phyloP scores from a whole-genome alignment of 2,888 invertebrate species.

The Thereva nobilitata region DNA sequence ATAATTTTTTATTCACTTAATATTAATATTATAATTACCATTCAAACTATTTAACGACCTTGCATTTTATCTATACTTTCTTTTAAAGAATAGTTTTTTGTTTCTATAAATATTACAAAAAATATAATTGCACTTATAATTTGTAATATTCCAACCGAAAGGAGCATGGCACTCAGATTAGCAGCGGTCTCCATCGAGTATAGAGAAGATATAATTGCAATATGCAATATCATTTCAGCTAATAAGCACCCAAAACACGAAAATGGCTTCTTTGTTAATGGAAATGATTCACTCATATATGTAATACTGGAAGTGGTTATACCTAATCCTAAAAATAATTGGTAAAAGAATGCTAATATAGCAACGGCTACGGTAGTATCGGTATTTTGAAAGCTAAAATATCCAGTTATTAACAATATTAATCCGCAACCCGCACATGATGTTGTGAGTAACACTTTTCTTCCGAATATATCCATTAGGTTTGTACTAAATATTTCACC shows the following conservation, averaged over 20 bases:
- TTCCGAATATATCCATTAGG: slow-evolving; percentile 15
- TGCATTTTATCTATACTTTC: slow-evolving; percentile 8
- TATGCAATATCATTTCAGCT: slow-evolving; percentile 3
- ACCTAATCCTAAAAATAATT: slow-evolving; percentile 24
- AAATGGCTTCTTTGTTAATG: slow-evolving; percentile 9
- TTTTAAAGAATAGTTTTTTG: slow-evolving; percentile 27
- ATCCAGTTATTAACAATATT: neutral
- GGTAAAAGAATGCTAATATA: slow-evolving; percentile 8
- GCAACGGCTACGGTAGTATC: neutral
- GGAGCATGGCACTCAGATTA: neutral
- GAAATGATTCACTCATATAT: slow-evolving; percentile 9
- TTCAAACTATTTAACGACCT: no score
- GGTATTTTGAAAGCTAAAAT: neutral
- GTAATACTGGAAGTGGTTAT: neutral
- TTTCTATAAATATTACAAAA: slow-evolving; percentile 34
- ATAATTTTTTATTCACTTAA: no score
- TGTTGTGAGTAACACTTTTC: slow-evolving; percentile 4
- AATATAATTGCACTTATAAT: slow-evolving; percentile 2
- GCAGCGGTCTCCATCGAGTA: neutral
- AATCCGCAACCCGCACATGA: slow-evolving; percentile 4
- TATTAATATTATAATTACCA: no score
- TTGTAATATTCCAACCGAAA: slow-evolving; percentile 6
- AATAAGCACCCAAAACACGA: neutral
- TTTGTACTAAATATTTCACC: neutral
- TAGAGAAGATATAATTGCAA: neutral